Base-by-base conservation (phyloP, 2,888 invertebrate species). In the Pristionchus mayeri region DNA sequence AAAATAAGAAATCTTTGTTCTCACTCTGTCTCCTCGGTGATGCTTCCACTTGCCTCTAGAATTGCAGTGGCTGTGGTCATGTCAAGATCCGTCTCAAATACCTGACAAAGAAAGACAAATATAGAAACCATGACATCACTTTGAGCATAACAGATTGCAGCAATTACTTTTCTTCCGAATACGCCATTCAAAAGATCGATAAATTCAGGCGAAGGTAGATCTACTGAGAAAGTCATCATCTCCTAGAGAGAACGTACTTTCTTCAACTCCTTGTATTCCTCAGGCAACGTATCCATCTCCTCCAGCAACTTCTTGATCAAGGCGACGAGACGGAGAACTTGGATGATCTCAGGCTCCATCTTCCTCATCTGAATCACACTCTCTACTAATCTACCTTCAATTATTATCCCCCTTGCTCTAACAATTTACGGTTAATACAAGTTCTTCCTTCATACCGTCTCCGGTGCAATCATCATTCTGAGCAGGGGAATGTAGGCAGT, bases 251-350 rank as follows among this genome's bases (percentile, higher is more conserved):
- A n/a, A n/a, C n/a, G n/a, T 34, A 63, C 63, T 27, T 63, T 30
- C 30, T 63, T 63, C 27, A 76, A 16, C 13, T 27, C 37, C 48
- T 48, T 44, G 34, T n/a, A 76, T 48, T 76, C 48, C 40, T 44
- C 76, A 27, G 76, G 76, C 18, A 76, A 3, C 27, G 24, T n/a
- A 13, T 76, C 27, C 76, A 76, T n/a, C 40, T 67, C 67, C 21
- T 27, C 40, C 21, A 67, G n/a, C 30, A 67, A 21, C 21, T 40
- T 34, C 67, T 67, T 67, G 37, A 67, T 18, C 2, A 67, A 18
- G n/a, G 67, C 67, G 1, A n/a, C 37, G 21, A 67, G 67, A n/a
- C 67, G 37, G 37, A 37, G 18, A 21, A 40, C 40, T 7, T 67
- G 37, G n/a, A 18, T 67, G 1, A 37, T 9, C 30, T 60, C 27